A percentile compares a stretch with the other conserved stretches of the same genome.
phyloP scores from a whole-genome alignment of 1,140 invertebrate species.

The Rhagoletis zephyria region DNA sequence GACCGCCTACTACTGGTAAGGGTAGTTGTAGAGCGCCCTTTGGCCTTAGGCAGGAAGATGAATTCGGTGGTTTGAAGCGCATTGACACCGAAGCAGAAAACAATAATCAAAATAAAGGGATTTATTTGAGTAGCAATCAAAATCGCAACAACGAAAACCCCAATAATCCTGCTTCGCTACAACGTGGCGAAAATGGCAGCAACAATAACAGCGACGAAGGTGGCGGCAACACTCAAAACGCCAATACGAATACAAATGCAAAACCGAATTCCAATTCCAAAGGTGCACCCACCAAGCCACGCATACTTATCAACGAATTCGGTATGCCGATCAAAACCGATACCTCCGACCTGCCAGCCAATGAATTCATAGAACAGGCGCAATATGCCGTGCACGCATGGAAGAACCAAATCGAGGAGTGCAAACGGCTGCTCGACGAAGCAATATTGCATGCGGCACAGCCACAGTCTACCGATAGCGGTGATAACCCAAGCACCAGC shows the following conservation, averaged over 20 bases:
- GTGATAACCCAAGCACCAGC: neutral
- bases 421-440: constrained; percentile 7
- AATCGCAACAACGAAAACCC: neutral
- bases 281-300: constrained; percentile 22
- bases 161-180: neutral
- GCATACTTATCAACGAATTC: constrained; percentile 22
- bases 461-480: neutral
- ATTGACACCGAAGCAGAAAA: neutral
- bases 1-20: neutral
- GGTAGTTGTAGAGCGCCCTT: neutral
- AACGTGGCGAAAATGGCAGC: neutral
- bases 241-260: constrained; percentile 16
- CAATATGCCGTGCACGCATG: constrained; percentile 4
- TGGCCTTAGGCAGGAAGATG: neutral
- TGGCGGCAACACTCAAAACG: neutral
- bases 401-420: constrained; percentile 41
- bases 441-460: neutral
- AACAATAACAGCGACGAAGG: constrained; percentile 3
- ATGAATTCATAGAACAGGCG: neutral
- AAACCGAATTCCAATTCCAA: neutral
- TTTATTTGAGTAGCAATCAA: neutral
- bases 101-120: neutral
- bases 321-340: neutral
- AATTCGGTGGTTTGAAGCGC: neutral
- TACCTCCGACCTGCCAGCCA: neutral